Percentiles rank a stretch among this genome's conserved stretches.
These are phyloP conservation scores for Diachasmimorpha longicaudata DNA, from an alignment of 1,140 invertebrate species.

Conservation along the genomic window DNA sequence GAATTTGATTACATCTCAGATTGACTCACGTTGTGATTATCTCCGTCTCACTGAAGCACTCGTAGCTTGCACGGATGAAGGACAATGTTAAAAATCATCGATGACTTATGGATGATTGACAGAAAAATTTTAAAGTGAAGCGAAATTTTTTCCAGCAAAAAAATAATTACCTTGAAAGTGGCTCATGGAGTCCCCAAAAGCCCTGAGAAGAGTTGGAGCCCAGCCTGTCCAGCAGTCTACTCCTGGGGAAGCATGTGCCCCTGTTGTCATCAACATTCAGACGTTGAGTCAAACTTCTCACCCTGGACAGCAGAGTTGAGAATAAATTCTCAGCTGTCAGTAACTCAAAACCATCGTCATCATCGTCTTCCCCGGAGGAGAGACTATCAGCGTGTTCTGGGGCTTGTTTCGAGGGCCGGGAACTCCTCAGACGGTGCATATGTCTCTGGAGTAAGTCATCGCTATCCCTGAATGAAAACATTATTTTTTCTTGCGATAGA, in stretches of 20 bases:
- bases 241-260: slow-evolving; percentile 66
- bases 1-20: slow-evolving; percentile 33
- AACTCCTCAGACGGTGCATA: slow-evolving; percentile 78
- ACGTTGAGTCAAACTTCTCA: slow-evolving; percentile 82
- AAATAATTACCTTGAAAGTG: slow-evolving; percentile 50
- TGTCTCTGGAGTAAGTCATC: slow-evolving; percentile 64
- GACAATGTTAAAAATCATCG: slow-evolving; percentile 30
- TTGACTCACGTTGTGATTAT: slow-evolving; percentile 60
- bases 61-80: slow-evolving; percentile 60
- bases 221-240: slow-evolving; percentile 57
- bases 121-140: too few relatives aligned
- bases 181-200: slow-evolving; percentile 54
- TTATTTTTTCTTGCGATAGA: too few relatives aligned
- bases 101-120: slow-evolving; percentile 19
- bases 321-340: slow-evolving; percentile 90
- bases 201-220: slow-evolving; percentile 52
- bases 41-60: slow-evolving; percentile 57
- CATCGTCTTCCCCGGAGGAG: slow-evolving; percentile 86
- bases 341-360: slow-evolving; percentile 88
- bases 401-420: slow-evolving; percentile 71
- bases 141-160: too few relatives aligned
- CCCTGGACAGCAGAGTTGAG: slow-evolving; percentile 82
- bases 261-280: slow-evolving; percentile 80
- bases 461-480: slow-evolving; percentile 42
- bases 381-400: slow-evolving; percentile 80